Base-by-base conservation (phyloP, 2,113 vertebrate genomes). In the Podiceps cristatus region DNA sequence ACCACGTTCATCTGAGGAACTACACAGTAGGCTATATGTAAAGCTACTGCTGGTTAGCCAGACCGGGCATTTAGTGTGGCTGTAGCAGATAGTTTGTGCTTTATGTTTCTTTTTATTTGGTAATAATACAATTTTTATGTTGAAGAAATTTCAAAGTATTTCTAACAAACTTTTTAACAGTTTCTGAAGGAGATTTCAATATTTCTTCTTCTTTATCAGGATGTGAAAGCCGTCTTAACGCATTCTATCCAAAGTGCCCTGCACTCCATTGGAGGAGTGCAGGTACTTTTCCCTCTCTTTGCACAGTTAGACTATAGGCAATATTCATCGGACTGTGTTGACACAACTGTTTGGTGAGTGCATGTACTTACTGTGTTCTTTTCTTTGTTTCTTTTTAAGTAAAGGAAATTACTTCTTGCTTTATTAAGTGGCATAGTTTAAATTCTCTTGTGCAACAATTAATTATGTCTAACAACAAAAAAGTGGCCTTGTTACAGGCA, bases 191-290 rank as follows among this genome's bases (percentile, higher is more conserved):
- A 79, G 5, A 22, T 62, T 60, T 88, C 49, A 88, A 24, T 89
- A 42, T 94, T 56, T 42, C 24, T 95, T 98, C 6, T 96, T 5
- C 81, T 78, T 97, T 96, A 20, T 37, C 96, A 99, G 99, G 99
- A 99, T 67, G 99, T 99, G 95, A 99, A 99, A 97, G 99, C 99
- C 18, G 99, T 99, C 96, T 98, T 99, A 97, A 99, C 99, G 4
- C 99, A 99, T 98, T 99, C 99, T 7, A 99, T 99, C 86, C 99
- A 99, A 97, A 99, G 99, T 96, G 99, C 99, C 50, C 99, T 99
- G 96, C 99, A 99, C 97, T 99, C 99, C 19, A 99, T 99, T 55
- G 99, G 99, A 94, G 99, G 99, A 5, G 99, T 99, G 86, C 99
- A 99, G 98, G 99, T 99, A 78, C 99, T 99, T 75, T 99, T 99